phyloP scores from a whole-genome alignment of 2,113 vertebrate genomes.

The Geococcyx californianus region DNA sequence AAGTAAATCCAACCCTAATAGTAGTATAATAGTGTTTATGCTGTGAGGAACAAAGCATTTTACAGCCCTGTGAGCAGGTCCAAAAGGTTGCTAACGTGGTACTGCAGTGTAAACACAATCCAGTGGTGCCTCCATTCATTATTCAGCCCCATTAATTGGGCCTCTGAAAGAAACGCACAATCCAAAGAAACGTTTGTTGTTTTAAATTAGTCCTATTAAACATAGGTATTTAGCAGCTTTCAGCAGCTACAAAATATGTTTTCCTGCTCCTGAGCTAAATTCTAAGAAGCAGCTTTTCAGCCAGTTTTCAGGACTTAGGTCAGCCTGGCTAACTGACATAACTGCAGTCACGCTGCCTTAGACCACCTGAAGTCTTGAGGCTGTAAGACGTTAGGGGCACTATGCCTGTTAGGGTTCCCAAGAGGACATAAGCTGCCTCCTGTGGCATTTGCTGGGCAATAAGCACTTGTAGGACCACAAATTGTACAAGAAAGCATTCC shows the following conservation, averaged over 20 bases:
- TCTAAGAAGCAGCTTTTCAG: neutral
- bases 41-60: conserved; percentile 29
- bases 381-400: neutral
- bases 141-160: neutral
- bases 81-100: neutral
- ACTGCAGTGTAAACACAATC: neutral
- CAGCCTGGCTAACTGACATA: neutral
- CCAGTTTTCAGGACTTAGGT: neutral
- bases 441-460: neutral
- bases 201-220: conserved; percentile 52
- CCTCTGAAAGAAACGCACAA: conserved; percentile 19
- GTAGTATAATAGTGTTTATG: conserved; percentile 14
- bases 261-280: conserved; percentile 4
- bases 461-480: neutral
- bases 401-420: neutral
- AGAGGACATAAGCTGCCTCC: neutral
- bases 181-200: conserved; percentile 23
- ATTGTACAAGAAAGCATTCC: neutral
- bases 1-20: conserved; percentile 9
- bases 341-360: neutral
- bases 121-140: conserved; percentile 31
- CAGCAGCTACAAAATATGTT: neutral
- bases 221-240: conserved; percentile 52
- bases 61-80: neutral
- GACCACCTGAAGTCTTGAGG: neutral